Evolutionary conservation across 2,113 vertebrate species (phyloP).

Genomic region (Toxotes jaculatrix): DNA sequence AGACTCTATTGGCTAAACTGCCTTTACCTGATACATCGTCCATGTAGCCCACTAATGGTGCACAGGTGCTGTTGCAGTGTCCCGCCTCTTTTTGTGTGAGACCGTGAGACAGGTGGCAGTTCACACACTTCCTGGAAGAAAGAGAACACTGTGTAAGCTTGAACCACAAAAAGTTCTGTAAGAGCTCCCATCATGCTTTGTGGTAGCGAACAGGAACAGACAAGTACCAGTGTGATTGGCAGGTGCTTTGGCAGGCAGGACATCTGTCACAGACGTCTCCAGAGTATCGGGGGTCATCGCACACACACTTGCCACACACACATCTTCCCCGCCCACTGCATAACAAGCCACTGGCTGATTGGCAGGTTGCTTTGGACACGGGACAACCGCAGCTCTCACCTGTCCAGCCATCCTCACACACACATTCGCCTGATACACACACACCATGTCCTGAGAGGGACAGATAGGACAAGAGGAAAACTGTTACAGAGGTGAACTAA

Average conservation of each 20-base stretch:
- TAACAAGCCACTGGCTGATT: constrained; percentile 85
- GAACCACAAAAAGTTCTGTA: not conserved
- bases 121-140: constrained; percentile 88
- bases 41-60: constrained; percentile 82
- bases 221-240: constrained; percentile 90
- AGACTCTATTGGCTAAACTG: not conserved
- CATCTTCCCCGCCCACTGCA: constrained; percentile 93
- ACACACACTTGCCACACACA: constrained; percentile 91
- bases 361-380: constrained; percentile 85
- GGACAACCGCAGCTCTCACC: constrained; percentile 92
- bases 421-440: constrained; percentile 90
- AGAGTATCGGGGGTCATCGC: constrained; percentile 86
- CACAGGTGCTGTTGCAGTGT: constrained; percentile 88
- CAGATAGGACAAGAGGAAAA: not conserved
- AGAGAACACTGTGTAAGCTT: constrained; percentile 3
- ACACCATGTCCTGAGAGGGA: constrained; percentile 88
- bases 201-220: not conserved
- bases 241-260: constrained; percentile 88
- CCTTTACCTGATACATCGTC: constrained; percentile 87
- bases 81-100: constrained; percentile 78
- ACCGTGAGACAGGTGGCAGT: constrained; percentile 88
- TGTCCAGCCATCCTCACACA: constrained; percentile 90
- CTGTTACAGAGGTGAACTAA: not conserved
- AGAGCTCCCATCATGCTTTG: constrained; percentile 7
- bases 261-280: constrained; percentile 93